phyloP scores from a whole-genome alignment of 2,797 vertebrate species.

The Myotis planiceps region DNA sequence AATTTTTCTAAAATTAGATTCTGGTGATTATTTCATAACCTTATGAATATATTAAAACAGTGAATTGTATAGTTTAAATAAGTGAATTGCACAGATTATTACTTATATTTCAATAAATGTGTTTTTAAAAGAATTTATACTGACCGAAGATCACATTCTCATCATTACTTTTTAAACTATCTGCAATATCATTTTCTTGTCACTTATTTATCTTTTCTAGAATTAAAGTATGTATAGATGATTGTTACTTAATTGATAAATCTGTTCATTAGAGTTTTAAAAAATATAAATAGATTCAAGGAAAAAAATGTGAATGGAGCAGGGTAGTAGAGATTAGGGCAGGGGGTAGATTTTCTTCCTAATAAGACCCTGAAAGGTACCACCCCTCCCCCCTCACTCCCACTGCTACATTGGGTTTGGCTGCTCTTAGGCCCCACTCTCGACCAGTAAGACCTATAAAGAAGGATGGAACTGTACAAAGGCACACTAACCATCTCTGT shows the following conservation, averaged over 20 bases:
- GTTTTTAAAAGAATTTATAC: background rate
- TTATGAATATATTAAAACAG: background rate
- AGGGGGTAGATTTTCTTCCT: background rate
- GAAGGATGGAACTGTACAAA: background rate
- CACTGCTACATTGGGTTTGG: background rate
- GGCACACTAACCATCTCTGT: background rate
- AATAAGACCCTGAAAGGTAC: background rate
- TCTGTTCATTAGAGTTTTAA: background rate
- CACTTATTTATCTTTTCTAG: background rate
- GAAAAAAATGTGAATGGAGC: background rate
- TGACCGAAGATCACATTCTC: background rate
- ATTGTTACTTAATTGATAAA: background rate
- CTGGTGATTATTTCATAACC: background rate
- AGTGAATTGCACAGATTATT: background rate
- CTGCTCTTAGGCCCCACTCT: background rate
- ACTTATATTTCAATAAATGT: background rate
- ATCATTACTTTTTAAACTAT: conserved; percentile 15
- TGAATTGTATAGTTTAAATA: background rate
- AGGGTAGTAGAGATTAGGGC: background rate
- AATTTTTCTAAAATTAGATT: conserved; percentile 4
- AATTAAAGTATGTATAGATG: background rate
- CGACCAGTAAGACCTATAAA: background rate
- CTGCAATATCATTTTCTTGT: background rate
- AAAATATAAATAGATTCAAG: background rate
- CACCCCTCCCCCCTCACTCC: background rate